Base-by-base conservation (phyloP, 2,888 invertebrate species). In the Marasmarcha lunaedactyla region DNA sequence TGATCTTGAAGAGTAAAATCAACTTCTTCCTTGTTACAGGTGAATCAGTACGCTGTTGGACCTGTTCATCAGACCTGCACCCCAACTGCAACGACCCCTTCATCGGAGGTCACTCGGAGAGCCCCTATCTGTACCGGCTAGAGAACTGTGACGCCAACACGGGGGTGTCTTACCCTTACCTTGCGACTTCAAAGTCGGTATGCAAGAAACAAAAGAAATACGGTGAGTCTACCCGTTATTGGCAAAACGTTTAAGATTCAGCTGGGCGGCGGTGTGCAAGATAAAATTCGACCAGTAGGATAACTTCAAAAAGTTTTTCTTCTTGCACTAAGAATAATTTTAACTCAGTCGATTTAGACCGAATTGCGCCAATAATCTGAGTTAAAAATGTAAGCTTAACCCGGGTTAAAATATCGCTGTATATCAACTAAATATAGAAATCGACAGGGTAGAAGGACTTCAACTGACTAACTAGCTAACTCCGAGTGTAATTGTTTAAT, bases 131-230 rank as follows among this genome's bases (percentile, higher is more conserved):
- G 15, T 74, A 74, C 60, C 62, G 72, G 4, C 52, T 85, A 38
- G 81, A 84, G 52, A 79, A 84, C 66, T 85, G 85, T 43, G 78
- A 85, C 47, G 63, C 79, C 1, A 77, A 77, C 45, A 66, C 76
- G 12, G 79, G 78, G 1, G 78, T 76, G 9, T 71, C 74, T 25
- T 84, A 78, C 53, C 79, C 81, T 0, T 81, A 79, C 51, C 61
- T 81, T 43, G 68, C 73, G 1, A 64, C 78, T 1, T 85, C 87
- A 1, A 85, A 85, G 49, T 86, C 89, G 14, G 89, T 89, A 43
- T 93, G 93, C 79, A 89, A 90, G 63, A 93, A 93, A 66, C 86
- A 88, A 48, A 89, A 89, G 52, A 89, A 90, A 76, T 88, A 87
- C 72, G 87, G 93, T 92, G 78, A 88, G 86, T 36, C 26, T 14